phyloP scores from a whole-genome alignment of 2,888 invertebrate species.

The Laspeyria flexula region DNA sequence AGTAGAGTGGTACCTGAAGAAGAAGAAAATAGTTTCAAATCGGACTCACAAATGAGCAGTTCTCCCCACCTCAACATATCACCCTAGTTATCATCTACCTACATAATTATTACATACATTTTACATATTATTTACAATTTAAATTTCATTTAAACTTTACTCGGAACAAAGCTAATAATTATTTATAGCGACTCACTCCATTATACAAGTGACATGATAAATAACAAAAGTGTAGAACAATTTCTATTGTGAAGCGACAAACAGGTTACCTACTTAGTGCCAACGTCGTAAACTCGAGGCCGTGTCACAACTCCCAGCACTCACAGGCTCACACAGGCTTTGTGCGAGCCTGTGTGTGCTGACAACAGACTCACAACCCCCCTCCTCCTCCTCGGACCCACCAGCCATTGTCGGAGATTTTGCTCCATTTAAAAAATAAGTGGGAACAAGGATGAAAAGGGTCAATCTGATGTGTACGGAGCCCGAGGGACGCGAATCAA shows the following conservation, averaged over 20 bases:
- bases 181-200: conserved; percentile 7
- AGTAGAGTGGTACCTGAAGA: too few relatives aligned
- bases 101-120: too few relatives aligned
- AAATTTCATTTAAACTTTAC: conserved; percentile 1
- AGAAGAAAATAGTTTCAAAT: too few relatives aligned
- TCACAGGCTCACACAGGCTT: too few relatives aligned
- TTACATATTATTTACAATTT: conserved; percentile 2
- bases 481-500: conserved; percentile 39
- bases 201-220: conserved; percentile 33
- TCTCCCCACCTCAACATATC: too few relatives aligned
- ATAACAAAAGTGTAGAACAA: conserved; percentile 39
- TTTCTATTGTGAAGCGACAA: conserved; percentile 43
- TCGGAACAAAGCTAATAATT: conserved; percentile 3
- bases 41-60: too few relatives aligned
- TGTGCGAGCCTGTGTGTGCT: too few relatives aligned
- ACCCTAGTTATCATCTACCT: too few relatives aligned
- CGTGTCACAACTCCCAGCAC: not conserved
- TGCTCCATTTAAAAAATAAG: conserved; percentile 55
- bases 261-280: conserved; percentile 46
- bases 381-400: conserved; percentile 14
- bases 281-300: conserved; percentile 27
- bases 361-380: too few relatives aligned
- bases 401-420: conserved; percentile 38
- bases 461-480: conserved; percentile 55
- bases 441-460: conserved; percentile 61